A percentile compares a stretch with the other conserved stretches of the same genome.
Evolutionary conservation across 2,888 invertebrate genomes (phyloP).

Genomic region (Caenorhabditis becei): DNA sequence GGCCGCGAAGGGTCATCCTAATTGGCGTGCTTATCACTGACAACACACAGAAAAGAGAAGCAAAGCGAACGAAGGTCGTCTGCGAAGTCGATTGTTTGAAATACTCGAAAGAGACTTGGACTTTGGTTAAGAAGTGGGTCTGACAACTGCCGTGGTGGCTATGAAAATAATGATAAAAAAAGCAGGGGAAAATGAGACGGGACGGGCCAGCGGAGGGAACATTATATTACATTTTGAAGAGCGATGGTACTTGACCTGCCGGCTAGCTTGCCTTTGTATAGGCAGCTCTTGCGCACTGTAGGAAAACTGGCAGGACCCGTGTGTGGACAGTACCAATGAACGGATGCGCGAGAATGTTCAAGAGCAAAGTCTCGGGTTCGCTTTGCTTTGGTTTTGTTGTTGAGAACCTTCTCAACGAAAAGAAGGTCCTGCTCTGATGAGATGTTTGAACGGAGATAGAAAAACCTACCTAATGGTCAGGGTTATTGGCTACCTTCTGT

Average conservation of each 20-base stretch:
- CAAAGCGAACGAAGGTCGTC: conserved; percentile 20
- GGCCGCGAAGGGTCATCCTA: conserved; percentile 24
- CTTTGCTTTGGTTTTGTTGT: too few relatives aligned
- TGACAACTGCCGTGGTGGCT: conserved; percentile 23
- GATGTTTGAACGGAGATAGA: background rate
- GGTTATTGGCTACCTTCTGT: conserved; percentile 14
- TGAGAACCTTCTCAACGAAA: too few relatives aligned
- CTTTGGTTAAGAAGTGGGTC: background rate
- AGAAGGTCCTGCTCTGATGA: too few relatives aligned
- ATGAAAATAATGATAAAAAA: conserved; percentile 32
- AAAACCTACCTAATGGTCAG: background rate
- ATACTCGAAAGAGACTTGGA: conserved; percentile 41
- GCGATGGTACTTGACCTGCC: conserved; percentile 54
- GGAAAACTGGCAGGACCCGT: conserved; percentile 43
- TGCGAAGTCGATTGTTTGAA: conserved; percentile 23
- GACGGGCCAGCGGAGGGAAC: conserved; percentile 9
- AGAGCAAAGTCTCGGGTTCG: background rate
- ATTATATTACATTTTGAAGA: conserved; percentile 55
- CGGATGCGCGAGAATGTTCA: conserved; percentile 17
- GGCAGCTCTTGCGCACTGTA: conserved; percentile 45
- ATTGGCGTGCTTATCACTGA: conserved; percentile 59
- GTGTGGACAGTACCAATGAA: conserved; percentile 51
- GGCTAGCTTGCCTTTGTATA: conserved; percentile 50
- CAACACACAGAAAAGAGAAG: conserved; percentile 14
- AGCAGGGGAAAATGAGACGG: background rate